A percentile compares a stretch with the other conserved stretches of the same genome.
Conservation (phyloP, 2,888 invertebrate genomes). For the Latrodectus elegans region DNA sequence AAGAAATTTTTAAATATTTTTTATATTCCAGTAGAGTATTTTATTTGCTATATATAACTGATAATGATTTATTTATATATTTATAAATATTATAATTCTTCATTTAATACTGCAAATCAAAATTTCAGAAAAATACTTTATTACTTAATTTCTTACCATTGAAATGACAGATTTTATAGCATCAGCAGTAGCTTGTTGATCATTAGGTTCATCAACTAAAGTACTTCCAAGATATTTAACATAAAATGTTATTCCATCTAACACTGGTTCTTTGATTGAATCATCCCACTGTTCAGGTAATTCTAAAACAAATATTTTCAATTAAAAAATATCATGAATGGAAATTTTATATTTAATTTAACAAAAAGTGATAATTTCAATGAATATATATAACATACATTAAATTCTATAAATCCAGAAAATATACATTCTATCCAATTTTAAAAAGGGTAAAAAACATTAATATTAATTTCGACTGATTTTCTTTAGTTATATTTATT, state of each 20-base stretch:
- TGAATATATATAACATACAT: neutral
- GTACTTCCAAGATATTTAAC: slow-evolving; percentile 87
- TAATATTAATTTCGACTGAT: too few species aligned
- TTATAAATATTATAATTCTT: too few species aligned
- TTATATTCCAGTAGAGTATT: too few species aligned
- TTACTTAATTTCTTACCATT: slow-evolving; percentile 76
- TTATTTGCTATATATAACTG: too few species aligned
- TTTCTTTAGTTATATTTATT: too few species aligned
- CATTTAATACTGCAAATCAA: too few species aligned
- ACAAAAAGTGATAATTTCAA: neutral
- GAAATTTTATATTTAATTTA: neutral
- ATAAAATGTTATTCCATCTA: slow-evolving; percentile 78
- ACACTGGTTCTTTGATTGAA: slow-evolving; percentile 73
- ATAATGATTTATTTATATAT: too few species aligned
- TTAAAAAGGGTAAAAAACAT: too few species aligned
- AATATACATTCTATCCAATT: too few species aligned
- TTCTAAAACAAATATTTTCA: slow-evolving; percentile 69
- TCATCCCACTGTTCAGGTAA: slow-evolving; percentile 73
- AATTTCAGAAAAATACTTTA: neutral
- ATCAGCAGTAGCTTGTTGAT: slow-evolving; percentile 85
- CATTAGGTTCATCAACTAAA: slow-evolving; percentile 84
- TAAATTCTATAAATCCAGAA: neutral
- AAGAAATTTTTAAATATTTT: too few species aligned
- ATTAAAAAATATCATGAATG: neutral
- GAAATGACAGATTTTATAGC: slow-evolving; percentile 88